These are phyloP conservation scores for Patella ulyssiponensis DNA, from an alignment of 2,888 invertebrate species.

Conservation along the genomic window DNA sequence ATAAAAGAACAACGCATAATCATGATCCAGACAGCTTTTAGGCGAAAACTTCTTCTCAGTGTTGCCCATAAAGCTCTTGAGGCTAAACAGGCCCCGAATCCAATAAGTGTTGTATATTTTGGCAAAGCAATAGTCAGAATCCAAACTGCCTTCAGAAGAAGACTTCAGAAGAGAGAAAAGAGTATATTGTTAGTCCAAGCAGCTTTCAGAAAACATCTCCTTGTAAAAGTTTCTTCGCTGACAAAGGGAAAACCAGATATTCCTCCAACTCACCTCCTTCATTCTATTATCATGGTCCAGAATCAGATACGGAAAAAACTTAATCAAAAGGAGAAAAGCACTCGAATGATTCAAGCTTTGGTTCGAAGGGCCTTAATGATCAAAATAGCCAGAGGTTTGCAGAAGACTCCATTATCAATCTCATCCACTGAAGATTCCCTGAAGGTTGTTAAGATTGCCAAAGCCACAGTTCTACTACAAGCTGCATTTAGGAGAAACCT, in stretches of 20 bases:
- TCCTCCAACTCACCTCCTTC: neutral
- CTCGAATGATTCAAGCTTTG: neutral
- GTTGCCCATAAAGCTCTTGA: neutral
- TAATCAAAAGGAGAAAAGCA: neutral
- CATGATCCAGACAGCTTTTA: neutral
- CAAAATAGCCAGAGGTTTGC: neutral
- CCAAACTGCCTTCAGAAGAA: neutral
- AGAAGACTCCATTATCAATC: neutral
- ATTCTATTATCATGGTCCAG: neutral
- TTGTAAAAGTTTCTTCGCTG: neutral
- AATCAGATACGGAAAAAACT: neutral
- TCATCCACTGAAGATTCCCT: neutral
- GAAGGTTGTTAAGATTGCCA: neutral
- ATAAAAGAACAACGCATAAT: neutral
- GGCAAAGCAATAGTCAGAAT: neutral
- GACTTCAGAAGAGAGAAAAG: neutral
- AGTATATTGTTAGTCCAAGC: constrained; percentile 1
- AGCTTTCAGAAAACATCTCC: neutral
- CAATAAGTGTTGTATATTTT: neutral
- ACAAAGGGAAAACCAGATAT: neutral
- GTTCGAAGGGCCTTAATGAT: neutral
- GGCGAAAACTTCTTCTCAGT: neutral
- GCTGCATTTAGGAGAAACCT: neutral
- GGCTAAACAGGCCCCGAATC: neutral
- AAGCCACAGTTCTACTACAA: neutral